Evolutionary conservation across 2,113 vertebrate species (phyloP).

Genomic region (Cololabis saira): DNA sequence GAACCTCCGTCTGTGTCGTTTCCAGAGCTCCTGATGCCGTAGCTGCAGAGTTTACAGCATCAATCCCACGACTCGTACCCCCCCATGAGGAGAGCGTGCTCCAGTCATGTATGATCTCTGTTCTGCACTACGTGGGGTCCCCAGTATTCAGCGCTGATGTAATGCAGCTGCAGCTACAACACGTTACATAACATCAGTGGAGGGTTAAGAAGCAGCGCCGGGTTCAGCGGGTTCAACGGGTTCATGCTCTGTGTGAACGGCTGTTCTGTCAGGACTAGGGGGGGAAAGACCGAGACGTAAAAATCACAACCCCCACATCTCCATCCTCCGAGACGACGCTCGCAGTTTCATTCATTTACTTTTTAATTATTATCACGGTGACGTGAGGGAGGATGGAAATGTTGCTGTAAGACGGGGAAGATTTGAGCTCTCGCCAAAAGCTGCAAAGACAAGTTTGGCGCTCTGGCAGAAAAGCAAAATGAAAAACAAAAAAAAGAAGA

Average conservation of each 20-base stretch:
- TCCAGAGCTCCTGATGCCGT: too few species aligned
- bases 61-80: too few species aligned
- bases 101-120: constrained; percentile 12
- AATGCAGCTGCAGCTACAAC: constrained; percentile 61
- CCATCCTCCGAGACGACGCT: too few species aligned
- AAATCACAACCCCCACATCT: constrained; percentile 11
- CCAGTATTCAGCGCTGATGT: constrained; percentile 68
- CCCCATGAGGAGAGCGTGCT: background rate
- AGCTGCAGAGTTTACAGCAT: too few species aligned
- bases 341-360: too few species aligned
- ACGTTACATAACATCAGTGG: constrained; percentile 72
- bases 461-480: constrained; percentile 66
- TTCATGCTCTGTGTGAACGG: constrained; percentile 56
- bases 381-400: constrained; percentile 1
- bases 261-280: constrained; percentile 46
- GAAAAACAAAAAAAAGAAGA: constrained; percentile 40
- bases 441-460: constrained; percentile 74
- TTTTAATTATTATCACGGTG: too few species aligned
- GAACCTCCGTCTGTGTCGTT: too few species aligned
- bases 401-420: constrained; percentile 59
- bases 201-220: constrained; percentile 57
- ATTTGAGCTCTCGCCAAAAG: constrained; percentile 73
- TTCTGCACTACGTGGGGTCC: constrained; percentile 36
- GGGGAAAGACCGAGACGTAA: constrained; percentile 12
- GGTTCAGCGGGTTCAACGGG: constrained; percentile 62